Conservation (phyloP, 1,140 invertebrate species). For the Orchestia grillus region DNA sequence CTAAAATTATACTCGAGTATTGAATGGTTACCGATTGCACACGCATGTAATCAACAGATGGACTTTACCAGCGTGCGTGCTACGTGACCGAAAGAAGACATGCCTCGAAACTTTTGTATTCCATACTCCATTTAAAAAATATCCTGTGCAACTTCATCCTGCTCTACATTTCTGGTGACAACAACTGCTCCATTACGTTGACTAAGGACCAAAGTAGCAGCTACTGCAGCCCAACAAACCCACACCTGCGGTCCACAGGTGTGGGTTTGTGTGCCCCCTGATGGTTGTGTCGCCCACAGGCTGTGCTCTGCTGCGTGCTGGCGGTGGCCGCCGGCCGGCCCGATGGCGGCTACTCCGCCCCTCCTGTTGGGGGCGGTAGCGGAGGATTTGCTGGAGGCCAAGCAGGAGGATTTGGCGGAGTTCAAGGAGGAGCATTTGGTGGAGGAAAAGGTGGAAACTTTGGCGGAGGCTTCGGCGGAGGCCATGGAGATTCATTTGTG, state of each 20-base stretch:
- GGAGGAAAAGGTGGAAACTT: not conserved
- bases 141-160: not conserved
- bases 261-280: not conserved
- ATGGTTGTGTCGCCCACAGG: not conserved
- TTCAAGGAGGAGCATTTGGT: not conserved
- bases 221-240: not conserved
- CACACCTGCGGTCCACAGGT: not conserved
- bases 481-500: not conserved
- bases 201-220: not conserved
- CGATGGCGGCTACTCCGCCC: not conserved
- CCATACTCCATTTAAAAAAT: not conserved
- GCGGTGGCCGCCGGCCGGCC: not conserved
- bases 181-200: not conserved
- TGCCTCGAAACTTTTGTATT: no score
- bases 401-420: not conserved
- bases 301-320: not conserved
- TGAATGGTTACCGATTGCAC: no score
- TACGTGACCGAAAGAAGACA: no score
- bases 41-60: no score
- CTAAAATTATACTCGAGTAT: no score
- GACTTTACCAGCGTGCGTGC: no score
- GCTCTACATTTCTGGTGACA: not conserved
- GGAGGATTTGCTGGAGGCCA: not conserved
- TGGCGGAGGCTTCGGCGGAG: not conserved
- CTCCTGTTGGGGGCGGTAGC: not conserved